Percentiles rank a stretch among this genome's conserved stretches.
phyloP scores from a whole-genome alignment of 2,888 invertebrate genomes.

The Eupithecia centaureata region DNA sequence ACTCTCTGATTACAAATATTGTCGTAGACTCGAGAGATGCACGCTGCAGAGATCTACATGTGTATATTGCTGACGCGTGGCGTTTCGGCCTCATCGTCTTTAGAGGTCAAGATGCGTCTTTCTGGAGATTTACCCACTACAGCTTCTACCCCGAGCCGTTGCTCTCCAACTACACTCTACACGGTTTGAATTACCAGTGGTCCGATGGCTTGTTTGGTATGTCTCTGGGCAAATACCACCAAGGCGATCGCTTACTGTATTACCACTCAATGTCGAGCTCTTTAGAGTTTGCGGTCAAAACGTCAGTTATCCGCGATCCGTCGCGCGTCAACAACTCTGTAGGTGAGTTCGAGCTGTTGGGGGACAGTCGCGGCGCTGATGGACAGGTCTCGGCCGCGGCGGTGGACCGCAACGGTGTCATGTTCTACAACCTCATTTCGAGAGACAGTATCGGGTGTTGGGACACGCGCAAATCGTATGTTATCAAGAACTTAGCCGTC shows the following conservation, averaged over 20 bases:
- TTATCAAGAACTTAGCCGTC: constrained; percentile 85
- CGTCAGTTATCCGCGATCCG: constrained; percentile 88
- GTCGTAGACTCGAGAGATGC: constrained; percentile 86
- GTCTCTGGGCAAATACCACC: constrained; percentile 85
- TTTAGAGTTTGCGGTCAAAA: constrained; percentile 89
- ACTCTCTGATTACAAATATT: constrained; percentile 88
- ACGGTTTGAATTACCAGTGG: constrained; percentile 92
- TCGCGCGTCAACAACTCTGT: constrained; percentile 66
- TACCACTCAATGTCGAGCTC: constrained; percentile 94
- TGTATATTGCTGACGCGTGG: constrained; percentile 89
- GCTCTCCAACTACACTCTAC: constrained; percentile 89
- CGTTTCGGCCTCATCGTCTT: constrained; percentile 86
- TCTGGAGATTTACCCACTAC: constrained; percentile 88
- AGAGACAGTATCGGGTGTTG: constrained; percentile 92
- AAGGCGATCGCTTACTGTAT: constrained; percentile 87
- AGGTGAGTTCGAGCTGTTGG: constrained; percentile 72
- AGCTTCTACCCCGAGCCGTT: constrained; percentile 89
- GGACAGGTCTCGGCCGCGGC: constrained; percentile 91
- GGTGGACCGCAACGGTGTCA: constrained; percentile 88
- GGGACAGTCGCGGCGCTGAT: constrained; percentile 81
- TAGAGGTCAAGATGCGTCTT: constrained; percentile 82
- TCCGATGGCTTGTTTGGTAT: constrained; percentile 91
- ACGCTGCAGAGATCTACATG: constrained; percentile 85
- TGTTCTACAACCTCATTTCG: constrained; percentile 92
- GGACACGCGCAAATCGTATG: constrained; percentile 91